Conservation (phyloP, 1,140 invertebrate species). For the Oscheius sp. region DNA sequence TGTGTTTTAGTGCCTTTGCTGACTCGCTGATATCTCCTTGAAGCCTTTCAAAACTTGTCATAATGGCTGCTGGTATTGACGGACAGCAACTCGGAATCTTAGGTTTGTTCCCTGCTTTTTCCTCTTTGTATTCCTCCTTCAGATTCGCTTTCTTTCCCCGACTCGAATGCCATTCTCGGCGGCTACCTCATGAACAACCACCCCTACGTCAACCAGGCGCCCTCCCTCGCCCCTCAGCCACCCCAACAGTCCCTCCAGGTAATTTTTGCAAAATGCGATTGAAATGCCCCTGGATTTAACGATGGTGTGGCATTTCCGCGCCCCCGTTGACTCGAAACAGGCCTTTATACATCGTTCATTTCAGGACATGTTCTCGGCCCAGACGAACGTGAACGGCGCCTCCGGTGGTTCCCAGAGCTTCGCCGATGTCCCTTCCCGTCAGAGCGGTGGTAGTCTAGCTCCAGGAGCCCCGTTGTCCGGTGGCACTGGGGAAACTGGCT, state of each 20-base stretch:
- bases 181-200: background rate
- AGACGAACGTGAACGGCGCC: background rate
- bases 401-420: background rate
- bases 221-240: background rate
- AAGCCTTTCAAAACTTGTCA: slow-evolving; percentile 2
- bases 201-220: background rate
- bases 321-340: too few relatives aligned
- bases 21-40: slow-evolving; percentile 5
- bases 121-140: background rate
- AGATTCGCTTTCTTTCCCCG: background rate
- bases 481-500: background rate
- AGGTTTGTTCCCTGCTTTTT: slow-evolving; percentile 34
- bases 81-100: slow-evolving; percentile 37
- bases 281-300: background rate
- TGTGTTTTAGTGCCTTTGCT: slow-evolving; percentile 5
- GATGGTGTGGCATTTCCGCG: too few relatives aligned
- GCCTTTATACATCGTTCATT: too few relatives aligned
- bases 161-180: background rate
- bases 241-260: slow-evolving; percentile 1
- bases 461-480: background rate
- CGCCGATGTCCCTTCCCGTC: slow-evolving; percentile 4
- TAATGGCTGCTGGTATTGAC: slow-evolving; percentile 25
- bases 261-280: background rate
- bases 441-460: slow-evolving; percentile 2
- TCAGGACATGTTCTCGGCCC: slow-evolving; percentile 13